A percentile compares a stretch with the other conserved stretches of the same genome.
phyloP scores from a whole-genome alignment of 2,888 invertebrate genomes.

The Ophioninae sp. region DNA sequence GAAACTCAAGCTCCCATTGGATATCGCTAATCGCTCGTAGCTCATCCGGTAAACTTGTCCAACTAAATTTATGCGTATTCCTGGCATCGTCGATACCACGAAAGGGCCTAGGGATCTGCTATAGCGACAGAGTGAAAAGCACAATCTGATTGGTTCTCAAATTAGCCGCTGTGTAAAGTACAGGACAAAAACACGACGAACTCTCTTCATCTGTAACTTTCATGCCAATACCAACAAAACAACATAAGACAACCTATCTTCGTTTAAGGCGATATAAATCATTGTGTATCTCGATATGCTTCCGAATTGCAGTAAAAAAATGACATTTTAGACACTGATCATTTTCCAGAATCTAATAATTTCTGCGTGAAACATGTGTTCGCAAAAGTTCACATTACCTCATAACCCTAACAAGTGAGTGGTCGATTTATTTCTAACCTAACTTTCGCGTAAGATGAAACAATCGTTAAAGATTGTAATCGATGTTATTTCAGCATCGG shows the following conservation, averaged over 20 bases:
- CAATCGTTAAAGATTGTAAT: constrained; percentile 8
- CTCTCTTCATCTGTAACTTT: background rate
- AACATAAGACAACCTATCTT: background rate
- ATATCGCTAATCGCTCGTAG: no score
- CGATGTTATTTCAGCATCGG: constrained; percentile 68
- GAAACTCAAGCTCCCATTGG: no score
- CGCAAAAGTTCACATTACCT: constrained; percentile 76
- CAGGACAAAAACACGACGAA: no score
- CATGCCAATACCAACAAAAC: background rate
- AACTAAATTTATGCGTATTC: no score
- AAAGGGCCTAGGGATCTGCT: no score
- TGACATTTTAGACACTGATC: background rate
- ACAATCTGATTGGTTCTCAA: no score
- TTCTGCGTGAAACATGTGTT: constrained; percentile 70
- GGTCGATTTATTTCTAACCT: background rate
- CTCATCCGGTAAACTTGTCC: no score
- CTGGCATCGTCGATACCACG: no score
- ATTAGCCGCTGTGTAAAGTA: no score
- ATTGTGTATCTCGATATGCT: background rate
- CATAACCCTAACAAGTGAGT: constrained; percentile 69
- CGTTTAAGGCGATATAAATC: background rate
- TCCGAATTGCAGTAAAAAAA: background rate
- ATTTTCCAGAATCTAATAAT: background rate
- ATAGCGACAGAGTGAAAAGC: no score
- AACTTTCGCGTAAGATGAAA: background rate